Conservation (phyloP, 2,113 vertebrate species). For the Oryzias curvinotus region DNA sequence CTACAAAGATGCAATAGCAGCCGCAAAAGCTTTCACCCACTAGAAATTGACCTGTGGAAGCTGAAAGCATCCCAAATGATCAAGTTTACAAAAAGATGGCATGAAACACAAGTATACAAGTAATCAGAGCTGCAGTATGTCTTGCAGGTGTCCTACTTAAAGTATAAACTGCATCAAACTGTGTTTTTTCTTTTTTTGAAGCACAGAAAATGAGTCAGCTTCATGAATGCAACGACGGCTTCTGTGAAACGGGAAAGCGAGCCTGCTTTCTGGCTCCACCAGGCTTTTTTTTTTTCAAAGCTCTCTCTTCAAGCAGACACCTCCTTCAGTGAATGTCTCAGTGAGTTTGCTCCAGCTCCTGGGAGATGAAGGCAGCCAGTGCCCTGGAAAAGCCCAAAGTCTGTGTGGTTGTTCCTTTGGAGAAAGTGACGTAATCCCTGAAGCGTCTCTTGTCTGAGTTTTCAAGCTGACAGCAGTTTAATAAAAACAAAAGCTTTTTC, state of each 20-base stretch:
- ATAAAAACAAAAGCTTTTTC: slow-evolving; percentile 31
- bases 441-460: slow-evolving; percentile 47
- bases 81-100: no score
- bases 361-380: slow-evolving; percentile 53
- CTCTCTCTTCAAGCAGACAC: slow-evolving; percentile 57
- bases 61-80: no score
- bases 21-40: no score
- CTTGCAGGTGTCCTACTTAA: not conserved
- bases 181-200: slow-evolving; percentile 9
- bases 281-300: slow-evolving; percentile 61
- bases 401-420: slow-evolving; percentile 50
- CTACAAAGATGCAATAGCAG: no score
- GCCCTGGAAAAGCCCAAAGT: slow-evolving; percentile 56
- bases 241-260: slow-evolving; percentile 11
- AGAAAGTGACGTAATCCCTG: slow-evolving; percentile 67
- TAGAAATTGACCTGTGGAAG: no score
- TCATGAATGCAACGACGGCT: slow-evolving; percentile 46
- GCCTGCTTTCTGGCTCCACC: slow-evolving; percentile 39
- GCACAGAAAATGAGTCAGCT: slow-evolving; percentile 28
- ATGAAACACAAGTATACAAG: no score
- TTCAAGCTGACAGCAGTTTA: slow-evolving; percentile 25
- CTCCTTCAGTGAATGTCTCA: slow-evolving; percentile 63
- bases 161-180: slow-evolving; percentile 11
- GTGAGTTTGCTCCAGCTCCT: slow-evolving; percentile 52
- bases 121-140: no score